Base-by-base conservation (phyloP, 2,113 vertebrate genomes). In the Empidonax alnorum region DNA sequence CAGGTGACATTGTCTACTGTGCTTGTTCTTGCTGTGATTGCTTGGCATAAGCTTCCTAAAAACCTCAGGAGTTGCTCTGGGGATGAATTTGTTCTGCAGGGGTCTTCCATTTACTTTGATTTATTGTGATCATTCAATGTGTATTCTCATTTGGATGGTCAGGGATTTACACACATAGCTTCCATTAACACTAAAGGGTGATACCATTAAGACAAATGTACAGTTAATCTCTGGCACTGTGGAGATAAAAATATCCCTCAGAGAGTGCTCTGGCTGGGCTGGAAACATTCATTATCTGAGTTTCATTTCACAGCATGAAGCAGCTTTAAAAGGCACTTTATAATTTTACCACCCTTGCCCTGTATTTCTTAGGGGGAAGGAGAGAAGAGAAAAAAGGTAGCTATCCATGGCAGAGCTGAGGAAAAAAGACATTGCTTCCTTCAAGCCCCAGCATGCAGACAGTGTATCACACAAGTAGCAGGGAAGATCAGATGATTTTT, bases 91-190 rank as follows among this genome's bases (percentile, higher is more conserved):
- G 44, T 69, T 81, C 84, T 79, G 84, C 84, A 91, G 84, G 77
- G 87, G 92, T 96, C 94, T 93, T 96, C 84, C 92, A 88, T 93
- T 96, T 96, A 81, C 68, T 96, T 93, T 97, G 94, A 97, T 97
- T 96, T 93, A 96, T 93, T 92, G 92, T 84, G 52, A 82, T 92
- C 80, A 72, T 92, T 95, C 92, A 75, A 66, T 69, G 28, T 27
- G 42, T 94, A 92, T 94, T 94, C 94, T 96, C 88, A 88, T 97
- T 96, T 95, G 85, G 88, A 92, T 95, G 82, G 77, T 93, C 88
- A 62, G 90, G 93, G 96, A 96, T 97, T 96, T 96, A 94, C 96
- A 92, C 92, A 80, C 92, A 95, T 93, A 97, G 28, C 92, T 93
- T 92, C 94, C 94, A 97, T 96, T 96, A 97, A 96, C 88, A 92